Conservation (phyloP, 2,888 invertebrate genomes). For the Limulus polyphemus region DNA sequence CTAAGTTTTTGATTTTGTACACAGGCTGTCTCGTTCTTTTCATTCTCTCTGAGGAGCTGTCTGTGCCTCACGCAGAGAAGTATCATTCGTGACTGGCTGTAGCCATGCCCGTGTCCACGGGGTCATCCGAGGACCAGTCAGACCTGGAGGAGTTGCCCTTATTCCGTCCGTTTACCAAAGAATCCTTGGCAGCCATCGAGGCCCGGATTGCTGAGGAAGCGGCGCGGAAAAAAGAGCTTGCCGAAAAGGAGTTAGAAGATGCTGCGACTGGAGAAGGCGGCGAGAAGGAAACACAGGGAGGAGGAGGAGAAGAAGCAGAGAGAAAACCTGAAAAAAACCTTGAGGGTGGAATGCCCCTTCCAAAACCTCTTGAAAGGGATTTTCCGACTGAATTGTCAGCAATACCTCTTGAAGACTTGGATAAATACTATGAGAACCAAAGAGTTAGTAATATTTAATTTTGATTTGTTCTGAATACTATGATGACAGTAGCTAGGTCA, state of each 20-base stretch:
- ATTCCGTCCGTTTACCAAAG: slow-evolving; percentile 97
- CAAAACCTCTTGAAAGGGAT: slow-evolving; percentile 83
- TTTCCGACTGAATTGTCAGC: slow-evolving; percentile 91
- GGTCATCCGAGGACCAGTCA: too few species aligned
- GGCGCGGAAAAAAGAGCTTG: slow-evolving; percentile 81
- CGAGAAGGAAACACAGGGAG: slow-evolving; percentile 87
- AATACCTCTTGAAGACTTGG: slow-evolving; percentile 96
- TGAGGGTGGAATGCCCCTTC: slow-evolving; percentile 91
- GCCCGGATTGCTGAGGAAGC: slow-evolving; percentile 91
- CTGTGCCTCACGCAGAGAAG: too few species aligned
- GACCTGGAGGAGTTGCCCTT: slow-evolving; percentile 42
- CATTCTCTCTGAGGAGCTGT: too few species aligned
- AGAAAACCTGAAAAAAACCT: slow-evolving; percentile 83
- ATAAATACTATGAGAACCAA: slow-evolving; percentile 88
- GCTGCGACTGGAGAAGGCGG: slow-evolving; percentile 43
- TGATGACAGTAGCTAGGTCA: too few species aligned
- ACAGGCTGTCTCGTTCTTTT: too few species aligned
- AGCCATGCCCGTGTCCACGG: too few species aligned
- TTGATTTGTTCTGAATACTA: too few species aligned
- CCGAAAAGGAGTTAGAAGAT: slow-evolving; percentile 76
- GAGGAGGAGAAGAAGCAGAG: slow-evolving; percentile 47
- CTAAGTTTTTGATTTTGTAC: too few species aligned
- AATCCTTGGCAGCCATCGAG: slow-evolving; percentile 89
- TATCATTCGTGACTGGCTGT: too few species aligned
- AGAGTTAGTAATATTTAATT: slow-evolving; percentile 51